phyloP scores from a whole-genome alignment of 2,797 vertebrate genomes.

The Platyrinchus mystaceus region DNA sequence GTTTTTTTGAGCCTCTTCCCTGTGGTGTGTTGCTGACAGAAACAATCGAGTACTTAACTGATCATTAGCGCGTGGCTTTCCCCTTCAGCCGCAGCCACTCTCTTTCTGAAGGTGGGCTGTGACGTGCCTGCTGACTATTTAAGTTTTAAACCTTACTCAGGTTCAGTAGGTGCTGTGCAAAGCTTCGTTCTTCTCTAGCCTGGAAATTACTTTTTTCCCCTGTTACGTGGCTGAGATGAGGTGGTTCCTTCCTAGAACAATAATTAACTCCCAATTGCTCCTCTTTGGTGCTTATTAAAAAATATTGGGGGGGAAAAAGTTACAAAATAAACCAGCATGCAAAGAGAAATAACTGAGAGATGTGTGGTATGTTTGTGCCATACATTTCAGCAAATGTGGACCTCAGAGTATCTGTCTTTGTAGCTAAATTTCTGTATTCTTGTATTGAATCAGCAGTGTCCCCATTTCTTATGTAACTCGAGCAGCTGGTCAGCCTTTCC shows the following conservation, averaged over 20 bases:
- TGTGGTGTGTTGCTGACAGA: not conserved
- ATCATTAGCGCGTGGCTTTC: not conserved
- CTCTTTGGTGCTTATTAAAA: not conserved
- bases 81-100: not conserved
- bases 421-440: constrained; percentile 10
- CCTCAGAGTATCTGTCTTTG: not conserved
- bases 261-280: not conserved
- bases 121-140: not conserved
- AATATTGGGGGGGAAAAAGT: not conserved
- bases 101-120: not conserved
- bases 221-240: not conserved
- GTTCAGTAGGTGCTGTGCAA: not conserved
- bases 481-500: constrained; percentile 31
- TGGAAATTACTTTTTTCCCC: not conserved
- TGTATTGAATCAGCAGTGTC: constrained; percentile 17
- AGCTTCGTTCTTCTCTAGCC: not conserved
- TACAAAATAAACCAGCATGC: not conserved
- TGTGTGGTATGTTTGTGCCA: not conserved
- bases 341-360: constrained; percentile 3
- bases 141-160: not conserved
- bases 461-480: not conserved
- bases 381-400: not conserved
- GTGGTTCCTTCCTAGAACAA: not conserved
- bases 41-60: not conserved
- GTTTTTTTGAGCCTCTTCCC: not conserved